Evolutionary conservation across 2,888 invertebrate species (phyloP).

Genomic region (Heteromyza rotundicornis): DNA sequence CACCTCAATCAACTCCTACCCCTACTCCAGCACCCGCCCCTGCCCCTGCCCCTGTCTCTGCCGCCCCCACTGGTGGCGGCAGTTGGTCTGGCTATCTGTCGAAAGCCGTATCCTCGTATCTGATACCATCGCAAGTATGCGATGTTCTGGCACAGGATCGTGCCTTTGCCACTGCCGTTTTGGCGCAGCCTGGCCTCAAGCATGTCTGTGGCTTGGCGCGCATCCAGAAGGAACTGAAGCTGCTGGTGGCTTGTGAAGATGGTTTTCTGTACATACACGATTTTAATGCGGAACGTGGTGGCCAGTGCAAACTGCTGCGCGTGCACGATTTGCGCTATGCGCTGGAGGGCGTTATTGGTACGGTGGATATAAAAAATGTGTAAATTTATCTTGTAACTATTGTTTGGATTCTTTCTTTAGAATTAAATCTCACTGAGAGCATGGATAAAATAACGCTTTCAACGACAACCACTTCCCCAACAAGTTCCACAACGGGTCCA

Average conservation of each 20-base stretch:
- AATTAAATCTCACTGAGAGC: conserved; percentile 54
- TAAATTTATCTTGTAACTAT: neutral
- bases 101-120: conserved; percentile 59
- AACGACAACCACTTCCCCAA: neutral
- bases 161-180: conserved; percentile 59
- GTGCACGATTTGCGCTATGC: conserved; percentile 60
- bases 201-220: conserved; percentile 59
- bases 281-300: conserved; percentile 57
- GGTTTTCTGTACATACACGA: conserved; percentile 62
- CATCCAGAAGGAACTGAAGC: conserved; percentile 55
- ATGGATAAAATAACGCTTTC: conserved; percentile 49
- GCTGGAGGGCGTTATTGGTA: conserved; percentile 58
- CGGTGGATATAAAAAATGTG: no score
- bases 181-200: conserved; percentile 57
- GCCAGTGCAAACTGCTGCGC: conserved; percentile 55
- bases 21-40: conserved; percentile 13
- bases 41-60: conserved; percentile 3
- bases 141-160: conserved; percentile 62
- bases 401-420: conserved; percentile 21
- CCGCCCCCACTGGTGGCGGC: conserved; percentile 21
- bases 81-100: conserved; percentile 59
- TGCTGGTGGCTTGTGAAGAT: conserved; percentile 61
- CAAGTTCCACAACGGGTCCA: neutral
- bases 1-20: conserved; percentile 11
- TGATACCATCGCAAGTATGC: conserved; percentile 58